Conservation (phyloP, 2,797 vertebrate genomes). For the Simalia tracyae region DNA sequence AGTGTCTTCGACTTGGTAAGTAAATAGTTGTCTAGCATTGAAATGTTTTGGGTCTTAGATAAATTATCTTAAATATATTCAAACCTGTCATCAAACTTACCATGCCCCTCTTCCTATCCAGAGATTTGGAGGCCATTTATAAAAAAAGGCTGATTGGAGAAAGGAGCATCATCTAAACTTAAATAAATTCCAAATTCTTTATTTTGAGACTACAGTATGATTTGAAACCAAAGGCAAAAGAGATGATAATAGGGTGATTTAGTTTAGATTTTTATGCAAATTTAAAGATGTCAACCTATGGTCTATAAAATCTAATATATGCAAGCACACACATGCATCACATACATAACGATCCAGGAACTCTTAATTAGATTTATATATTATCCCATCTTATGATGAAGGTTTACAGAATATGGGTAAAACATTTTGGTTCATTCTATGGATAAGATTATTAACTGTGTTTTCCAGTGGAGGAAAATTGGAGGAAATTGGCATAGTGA, state of each 20-base stretch:
- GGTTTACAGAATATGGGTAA: not conserved
- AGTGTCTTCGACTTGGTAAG: slow-evolving; percentile 94
- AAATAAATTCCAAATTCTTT: not conserved
- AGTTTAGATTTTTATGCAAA: not conserved
- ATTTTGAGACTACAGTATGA: not conserved
- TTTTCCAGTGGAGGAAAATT: too few relatives aligned
- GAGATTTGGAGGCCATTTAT: not conserved
- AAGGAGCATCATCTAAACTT: not conserved
- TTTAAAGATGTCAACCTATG: not conserved
- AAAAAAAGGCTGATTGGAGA: not conserved
- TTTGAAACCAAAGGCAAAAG: not conserved
- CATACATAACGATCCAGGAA: not conserved
- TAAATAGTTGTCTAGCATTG: not conserved
- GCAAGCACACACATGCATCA: not conserved
- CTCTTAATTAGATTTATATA: not conserved
- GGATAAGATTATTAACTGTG: not conserved
- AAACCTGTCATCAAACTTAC: not conserved
- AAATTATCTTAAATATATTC: not conserved
- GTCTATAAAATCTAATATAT: not conserved
- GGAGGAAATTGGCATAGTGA: not conserved
- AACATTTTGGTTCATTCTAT: not conserved
- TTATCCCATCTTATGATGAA: not conserved
- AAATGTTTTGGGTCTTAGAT: not conserved
- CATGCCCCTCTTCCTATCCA: not conserved
- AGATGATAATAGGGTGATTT: not conserved